Evolutionary conservation across 2,888 invertebrate species (phyloP).

Genomic region (Stenchaetothrips biformis): DNA sequence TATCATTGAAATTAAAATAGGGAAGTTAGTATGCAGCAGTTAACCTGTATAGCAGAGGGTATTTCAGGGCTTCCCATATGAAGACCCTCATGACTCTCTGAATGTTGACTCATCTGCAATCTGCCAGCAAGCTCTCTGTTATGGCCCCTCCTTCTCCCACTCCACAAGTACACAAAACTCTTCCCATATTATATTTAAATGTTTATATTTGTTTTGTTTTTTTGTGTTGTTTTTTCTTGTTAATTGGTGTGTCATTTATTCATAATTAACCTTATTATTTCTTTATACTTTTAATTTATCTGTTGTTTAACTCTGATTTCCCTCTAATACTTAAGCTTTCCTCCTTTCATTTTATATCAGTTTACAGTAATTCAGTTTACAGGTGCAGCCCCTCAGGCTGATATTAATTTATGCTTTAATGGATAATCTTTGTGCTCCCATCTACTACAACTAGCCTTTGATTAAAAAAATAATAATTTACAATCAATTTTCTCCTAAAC

Average conservation of each 20-base stretch:
- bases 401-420: not conserved
- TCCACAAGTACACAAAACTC: conserved; percentile 26
- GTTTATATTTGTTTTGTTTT: conserved; percentile 26
- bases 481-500: too few species aligned
- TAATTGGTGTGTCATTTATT: conserved; percentile 31
- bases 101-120: conserved; percentile 3
- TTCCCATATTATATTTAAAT: not conserved
- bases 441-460: not conserved
- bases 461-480: too few species aligned
- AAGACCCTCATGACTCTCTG: too few species aligned
- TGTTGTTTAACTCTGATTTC: conserved; percentile 29
- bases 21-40: not conserved
- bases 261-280: conserved; percentile 27
- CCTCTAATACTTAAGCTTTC: conserved; percentile 28
- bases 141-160: not conserved
- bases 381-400: not conserved
- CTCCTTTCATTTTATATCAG: conserved; percentile 9
- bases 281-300: conserved; percentile 29
- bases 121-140: conserved; percentile 8
- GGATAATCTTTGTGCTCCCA: not conserved
- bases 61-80: too few species aligned
- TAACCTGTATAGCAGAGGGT: not conserved
- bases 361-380: not conserved
- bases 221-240: conserved; percentile 29
- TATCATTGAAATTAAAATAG: not conserved